Evolutionary conservation across 2,113 vertebrate genomes (phyloP), one percentile per base, ranked within the genome.

Genomic region (Macaca nemestrina): DNA sequence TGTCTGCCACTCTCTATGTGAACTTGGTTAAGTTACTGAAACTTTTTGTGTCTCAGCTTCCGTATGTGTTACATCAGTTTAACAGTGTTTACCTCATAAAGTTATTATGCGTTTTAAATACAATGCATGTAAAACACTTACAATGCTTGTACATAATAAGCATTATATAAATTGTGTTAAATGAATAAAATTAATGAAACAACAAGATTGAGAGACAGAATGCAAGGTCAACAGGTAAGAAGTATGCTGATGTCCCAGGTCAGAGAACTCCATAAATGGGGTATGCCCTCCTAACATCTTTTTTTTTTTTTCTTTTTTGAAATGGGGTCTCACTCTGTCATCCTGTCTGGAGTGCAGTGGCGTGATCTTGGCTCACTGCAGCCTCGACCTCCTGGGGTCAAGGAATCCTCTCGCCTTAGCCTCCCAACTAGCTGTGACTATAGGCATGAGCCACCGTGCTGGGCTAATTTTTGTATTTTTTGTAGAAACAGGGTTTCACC

Each of bases 91-190:
- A 70, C 25, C 40, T 87, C 64, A 52, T 20, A 79, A 35, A 43
- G 6, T 80, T 92, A n/a, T 68, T 45, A 38, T 43, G 88, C 32
- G 61, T 40, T 79, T 91, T 79, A 88, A 88, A 10, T 82, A 79
- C 20, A n/a, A 78, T 73, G 40, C 38, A 68, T n/a, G 8, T 61
- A 64, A 40, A 81, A 35, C n/a, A 92, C 11, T 52, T 52, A 92
- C 38, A 57, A 9, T 25, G 35, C 25, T 10, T 86, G 35, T 11
- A 92, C 57, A 50, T 10, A 86, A 50, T 16, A 84, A 88, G 79
- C 61, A 85, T 72, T 78, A 45, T 2, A 67, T 64, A 45, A 55
- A 90, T 84, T 84, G 83, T 85, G 88, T 95, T 94, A 82, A 73
- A 82, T 52, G 61, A 90, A 90, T 72, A 80, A 78, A 91, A 72